Conservation (phyloP, 1,140 invertebrate genomes). For the Halesus radiatus region DNA sequence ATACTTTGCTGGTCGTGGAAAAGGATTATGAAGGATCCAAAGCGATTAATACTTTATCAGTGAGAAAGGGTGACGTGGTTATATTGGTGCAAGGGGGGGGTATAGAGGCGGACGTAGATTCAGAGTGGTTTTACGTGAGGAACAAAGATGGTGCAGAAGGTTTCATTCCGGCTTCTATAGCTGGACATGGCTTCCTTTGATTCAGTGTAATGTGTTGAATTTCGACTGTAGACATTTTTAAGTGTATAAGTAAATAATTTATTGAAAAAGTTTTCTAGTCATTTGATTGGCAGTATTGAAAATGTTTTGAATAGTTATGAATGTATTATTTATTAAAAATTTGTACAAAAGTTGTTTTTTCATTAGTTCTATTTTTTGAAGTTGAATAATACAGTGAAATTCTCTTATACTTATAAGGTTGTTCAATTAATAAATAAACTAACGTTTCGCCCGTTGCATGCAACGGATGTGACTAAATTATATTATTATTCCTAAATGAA, state of each 20-base stretch:
- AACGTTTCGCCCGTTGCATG: too few species aligned
- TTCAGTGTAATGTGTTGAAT: background rate
- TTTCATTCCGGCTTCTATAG: slow-evolving; percentile 82
- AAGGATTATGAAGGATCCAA: slow-evolving; percentile 74
- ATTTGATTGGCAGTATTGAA: slow-evolving; percentile 34
- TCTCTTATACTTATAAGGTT: too few species aligned
- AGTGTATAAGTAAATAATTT: too few species aligned
- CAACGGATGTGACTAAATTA: too few species aligned
- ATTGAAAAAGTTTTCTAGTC: slow-evolving; percentile 21
- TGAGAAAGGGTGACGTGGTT: slow-evolving; percentile 82
- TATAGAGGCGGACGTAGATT: slow-evolving; percentile 65
- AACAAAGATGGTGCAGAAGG: slow-evolving; percentile 79
- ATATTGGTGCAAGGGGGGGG: slow-evolving; percentile 72
- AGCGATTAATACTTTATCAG: slow-evolving; percentile 74
- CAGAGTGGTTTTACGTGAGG: slow-evolving; percentile 82
- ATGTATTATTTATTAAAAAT: slow-evolving; percentile 20
- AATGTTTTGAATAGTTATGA: background rate
- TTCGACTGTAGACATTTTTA: too few species aligned
- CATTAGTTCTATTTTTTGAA: background rate
- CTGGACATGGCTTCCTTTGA: slow-evolving; percentile 76
- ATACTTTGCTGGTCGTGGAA: slow-evolving; percentile 78
- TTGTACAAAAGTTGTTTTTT: background rate
- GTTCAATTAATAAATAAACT: too few species aligned
- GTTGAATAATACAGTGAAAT: too few species aligned
- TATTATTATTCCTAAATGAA: too few species aligned